A percentile compares a stretch with the other conserved stretches of the same genome.
Conservation (phyloP, 2,797 vertebrate species). For the Peromyscus nudipes region DNA sequence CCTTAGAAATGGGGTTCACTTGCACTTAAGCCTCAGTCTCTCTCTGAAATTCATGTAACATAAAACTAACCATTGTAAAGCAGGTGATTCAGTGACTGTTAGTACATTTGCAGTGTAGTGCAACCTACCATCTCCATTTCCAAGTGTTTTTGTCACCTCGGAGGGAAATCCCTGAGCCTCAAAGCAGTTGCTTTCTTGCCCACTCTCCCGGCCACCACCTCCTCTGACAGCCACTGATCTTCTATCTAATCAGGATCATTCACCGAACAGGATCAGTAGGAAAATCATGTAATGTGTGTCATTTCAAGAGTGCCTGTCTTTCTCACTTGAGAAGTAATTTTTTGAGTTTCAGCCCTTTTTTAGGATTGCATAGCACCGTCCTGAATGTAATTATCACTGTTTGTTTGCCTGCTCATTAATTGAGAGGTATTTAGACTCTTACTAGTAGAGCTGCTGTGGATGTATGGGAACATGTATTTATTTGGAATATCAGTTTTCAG, state of each 20-base stretch:
- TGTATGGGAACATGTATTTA: constrained; percentile 19
- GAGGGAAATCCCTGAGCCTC: background rate
- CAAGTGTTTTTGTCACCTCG: background rate
- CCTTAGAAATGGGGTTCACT: constrained; percentile 12
- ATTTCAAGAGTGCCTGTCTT: background rate
- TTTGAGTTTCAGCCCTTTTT: constrained; percentile 49
- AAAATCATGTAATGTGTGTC: background rate
- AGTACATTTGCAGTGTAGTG: background rate
- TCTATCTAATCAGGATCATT: background rate
- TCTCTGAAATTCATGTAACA: background rate
- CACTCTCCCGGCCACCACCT: background rate
- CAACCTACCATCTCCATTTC: background rate
- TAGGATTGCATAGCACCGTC: constrained; percentile 14
- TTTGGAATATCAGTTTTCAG: constrained; percentile 56
- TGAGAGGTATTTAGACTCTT: constrained; percentile 19
- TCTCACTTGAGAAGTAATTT: constrained; percentile 11
- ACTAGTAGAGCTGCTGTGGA: constrained; percentile 4
- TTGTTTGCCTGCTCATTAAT: constrained; percentile 14
- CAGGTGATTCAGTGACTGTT: background rate
- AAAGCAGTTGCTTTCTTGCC: background rate
- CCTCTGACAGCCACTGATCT: background rate
- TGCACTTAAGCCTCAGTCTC: background rate
- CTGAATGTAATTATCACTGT: background rate
- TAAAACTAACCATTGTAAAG: constrained; percentile 43
- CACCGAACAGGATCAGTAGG: background rate